Evolutionary conservation across 2,888 invertebrate species (phyloP), one percentile per base, ranked within the genome.

Genomic region (Drosophila mimetica): DNA sequence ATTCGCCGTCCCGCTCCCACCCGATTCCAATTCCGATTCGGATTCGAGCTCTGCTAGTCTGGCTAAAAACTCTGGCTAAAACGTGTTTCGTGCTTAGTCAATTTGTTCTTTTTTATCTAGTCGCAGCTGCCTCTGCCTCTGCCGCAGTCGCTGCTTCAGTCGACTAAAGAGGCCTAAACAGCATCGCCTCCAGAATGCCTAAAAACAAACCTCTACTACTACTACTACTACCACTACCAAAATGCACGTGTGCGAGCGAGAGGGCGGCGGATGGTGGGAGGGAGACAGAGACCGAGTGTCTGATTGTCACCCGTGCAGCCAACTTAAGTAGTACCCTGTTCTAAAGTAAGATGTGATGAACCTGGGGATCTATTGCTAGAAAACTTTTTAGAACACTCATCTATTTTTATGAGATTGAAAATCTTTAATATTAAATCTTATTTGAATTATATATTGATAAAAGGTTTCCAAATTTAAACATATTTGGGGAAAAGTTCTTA

Each of bases 281-380:
- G 16, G 20, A 47, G 20, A 52, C 28, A 41, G 20, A 44, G 20
- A 52, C 22, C 41, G 61, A 20, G 47, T 6, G 67, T 74, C 69
- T 53, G 78, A 71, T 74, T 83, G 82, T 74, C 85, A 82, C 57
- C 76, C 70, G 77, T 85, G 85, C 75, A 67, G 55, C 47, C 67
- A 57, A 34, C 58, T 65, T 67, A 30, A 44, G 44, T 64, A 44
- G 44, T 64, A 47, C 52, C 58, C 58, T 37, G 11, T 47, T 37
- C 36, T 16, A 18, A n/a, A 2, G 9, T 16, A 7, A 11, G 28
- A 9, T 22, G 22, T 25, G 14, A 34, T 28, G 4, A 3, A 3
- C 4, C 1, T 37, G 1, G 16, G 9, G 8, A 9, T 4, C 7
- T 14, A 1, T n/a, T 5, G 5, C 4, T 20, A 20, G 20, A 20